Evolutionary conservation across 1,140 invertebrate species (phyloP), one percentile per base, ranked within the genome.

Genomic region (Gryllus bimaculatus): DNA sequence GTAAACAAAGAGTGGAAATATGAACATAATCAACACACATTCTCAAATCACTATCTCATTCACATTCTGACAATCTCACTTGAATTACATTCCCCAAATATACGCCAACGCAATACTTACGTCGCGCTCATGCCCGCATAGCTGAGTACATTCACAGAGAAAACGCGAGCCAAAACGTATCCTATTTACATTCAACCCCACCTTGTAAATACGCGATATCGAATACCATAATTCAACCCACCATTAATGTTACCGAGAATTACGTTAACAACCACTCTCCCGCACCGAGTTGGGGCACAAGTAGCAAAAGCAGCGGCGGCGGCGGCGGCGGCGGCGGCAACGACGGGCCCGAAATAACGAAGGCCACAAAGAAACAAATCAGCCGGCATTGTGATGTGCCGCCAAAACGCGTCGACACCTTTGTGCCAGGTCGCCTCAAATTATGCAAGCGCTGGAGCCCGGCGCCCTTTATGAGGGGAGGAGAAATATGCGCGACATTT

Each of bases 401-500:
- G 54, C 54, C 10, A 39, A 39, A 39, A 39, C 18, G 54, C 18
- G 54, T 18, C 10, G 54, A 66, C 54, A 66, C 54, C 54, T 66
- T 66, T 66, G 54, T 66, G 18, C 54, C 10, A 10, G 54, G 10
- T 7, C 54, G 10, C 54, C 18, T 66, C 54, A 18, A 66, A 66
- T 66, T 66, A 66, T 66, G 54, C 54, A 66, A 39, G 54, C 10
- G 54, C 54, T 66, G 54, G 54, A 66, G 54, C 26, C 26, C 2
- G 54, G 18, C 10, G 18, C 54, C 18, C 54, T 66, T 66, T 66
- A 13, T 10, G 10, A 18, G 54, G 18, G 54, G 54, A 10, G 18
- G 54, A 66, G 54, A 66, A 66, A 66, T 66, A 66, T 66, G 54
- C 54, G 54, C 54, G 54, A 66, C 54, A 66, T 66, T 66, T 66